Base-by-base conservation (phyloP, 2,888 invertebrate species). In the Drosophila pegasa region DNA sequence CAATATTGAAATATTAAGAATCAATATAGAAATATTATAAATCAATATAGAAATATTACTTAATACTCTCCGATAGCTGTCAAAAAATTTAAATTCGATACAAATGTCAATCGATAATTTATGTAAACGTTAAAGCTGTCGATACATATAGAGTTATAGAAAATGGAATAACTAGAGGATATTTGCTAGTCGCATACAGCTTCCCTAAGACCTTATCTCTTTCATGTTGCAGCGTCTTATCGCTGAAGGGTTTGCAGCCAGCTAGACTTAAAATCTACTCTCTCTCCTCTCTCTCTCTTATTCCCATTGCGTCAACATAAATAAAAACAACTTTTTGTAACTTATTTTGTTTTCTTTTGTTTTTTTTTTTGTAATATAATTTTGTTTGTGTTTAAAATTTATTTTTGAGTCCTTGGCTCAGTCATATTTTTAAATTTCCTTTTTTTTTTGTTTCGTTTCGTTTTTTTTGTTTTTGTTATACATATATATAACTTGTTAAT, bases 371-470 rank as follows among this genome's bases (percentile, higher is more conserved):
- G 63, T 69, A 58, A 75, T 75, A 69, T 75, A 75, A 75, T 62
- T 75, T 86, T 71, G 59, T 75, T 78, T 60, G 50, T 74, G 78
- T 80, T 75, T 78, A 77, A 82, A 87, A 81, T 87, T 74, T 91
- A 85, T 83, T 88, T 89, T 81, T 85, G 91, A 91, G 91, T 91
- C 89, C 71, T 80, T 83, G 88, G 88, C 91, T 91, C 91, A 91
- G 91, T 91, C 91, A 88, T 90, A 88, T 88, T 80, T 75, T 80
- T 58, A 65, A 80, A 75, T 79, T 71, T 69, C 60, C 68, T 77
- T 67, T 76, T 75, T 35, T 65, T 71, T 63, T 52, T 77, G 62
- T 63, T 63, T 55, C 29, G 65, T 62, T 57, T 45, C 33, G n/a
- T n/a, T n/a, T n/a, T n/a, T n/a, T n/a, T n/a, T 60, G 57, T 47